Evolutionary conservation across 2,113 vertebrate genomes (phyloP).

Genomic region (Columba janthina): DNA sequence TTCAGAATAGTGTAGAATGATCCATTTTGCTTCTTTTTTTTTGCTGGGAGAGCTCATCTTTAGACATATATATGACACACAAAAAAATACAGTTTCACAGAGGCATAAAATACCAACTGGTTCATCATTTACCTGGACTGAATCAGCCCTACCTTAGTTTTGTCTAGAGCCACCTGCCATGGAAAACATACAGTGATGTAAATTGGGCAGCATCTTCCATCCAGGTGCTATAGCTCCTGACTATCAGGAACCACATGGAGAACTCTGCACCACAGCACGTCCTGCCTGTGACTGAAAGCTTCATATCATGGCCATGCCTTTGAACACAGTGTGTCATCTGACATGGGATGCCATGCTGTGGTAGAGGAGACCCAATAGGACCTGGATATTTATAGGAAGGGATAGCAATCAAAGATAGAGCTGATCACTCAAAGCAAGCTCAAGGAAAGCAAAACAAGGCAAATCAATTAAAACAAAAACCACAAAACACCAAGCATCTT

Average conservation of each 20-base stretch:
- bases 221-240: no score
- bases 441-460: background rate
- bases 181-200: rapidly evolving
- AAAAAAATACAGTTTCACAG: background rate
- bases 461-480: background rate
- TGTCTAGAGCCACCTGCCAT: background rate
- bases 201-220: background rate
- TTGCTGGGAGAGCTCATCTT: background rate
- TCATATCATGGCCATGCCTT: rapidly evolving
- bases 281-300: background rate
- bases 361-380: rapidly evolving
- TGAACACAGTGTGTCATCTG: rapidly evolving
- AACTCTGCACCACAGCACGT: rapidly evolving
- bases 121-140: background rate
- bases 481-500: background rate
- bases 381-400: background rate
- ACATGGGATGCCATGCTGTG: rapidly evolving
- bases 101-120: background rate
- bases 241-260: rapidly evolving
- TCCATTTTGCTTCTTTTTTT: background rate
- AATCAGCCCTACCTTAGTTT: background rate
- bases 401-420: background rate
- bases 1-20: background rate
- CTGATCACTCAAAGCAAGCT: background rate
- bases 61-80: background rate